Evolutionary conservation across 2,797 vertebrate species (phyloP), one percentile per base, ranked within the genome.

Genomic region (Ctenochaetus hawaiiensis): DNA sequence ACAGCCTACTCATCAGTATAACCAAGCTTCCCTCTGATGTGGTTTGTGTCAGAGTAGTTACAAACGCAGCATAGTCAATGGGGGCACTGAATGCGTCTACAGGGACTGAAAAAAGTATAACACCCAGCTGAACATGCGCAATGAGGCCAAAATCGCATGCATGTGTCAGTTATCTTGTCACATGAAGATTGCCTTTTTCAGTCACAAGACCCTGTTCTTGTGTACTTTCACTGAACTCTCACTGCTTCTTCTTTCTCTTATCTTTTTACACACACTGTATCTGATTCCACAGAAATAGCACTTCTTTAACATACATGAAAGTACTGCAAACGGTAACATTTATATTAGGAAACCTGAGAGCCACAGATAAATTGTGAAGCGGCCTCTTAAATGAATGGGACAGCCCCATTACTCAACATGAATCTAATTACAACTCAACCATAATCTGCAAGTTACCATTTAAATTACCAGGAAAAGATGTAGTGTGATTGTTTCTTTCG

Each of bases 11-110:
- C 82, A 78, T 85, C 77, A 75, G 62, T 23, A 23, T 62, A 77
- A 81, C 86, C 75, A 12, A 62, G 74, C 59, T 62, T 18, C 57
- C 41, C 70, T 91, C 53, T 92, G 79, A 90, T 91, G 90, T 92
- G 90, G 89, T 84, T 70, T 45, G 39, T 67, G 75, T 79, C 69
- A 48, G 61, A 12, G 63, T 79, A 82, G 89, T 84, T 72, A 77
- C 53, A 81, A 63, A 81, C 2, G 43, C 61, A 70, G 72, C 14
- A 37, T 60, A 45, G 60, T 84, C 44, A 80, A 56, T 48, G 62
- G 77, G 67, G 67, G 54, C 60, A 80, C 45, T 72, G 75, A 61
- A 60, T 76, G 78, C 11, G 30, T 22, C 70, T 47, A 59, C 59
- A 47, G 62, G 22, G 54, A 75, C 20, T 5, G n/a, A 47, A 69